Evolutionary conservation across 2,888 invertebrate species (phyloP).

Genomic region (Mesorhabditis spiculigera): DNA sequence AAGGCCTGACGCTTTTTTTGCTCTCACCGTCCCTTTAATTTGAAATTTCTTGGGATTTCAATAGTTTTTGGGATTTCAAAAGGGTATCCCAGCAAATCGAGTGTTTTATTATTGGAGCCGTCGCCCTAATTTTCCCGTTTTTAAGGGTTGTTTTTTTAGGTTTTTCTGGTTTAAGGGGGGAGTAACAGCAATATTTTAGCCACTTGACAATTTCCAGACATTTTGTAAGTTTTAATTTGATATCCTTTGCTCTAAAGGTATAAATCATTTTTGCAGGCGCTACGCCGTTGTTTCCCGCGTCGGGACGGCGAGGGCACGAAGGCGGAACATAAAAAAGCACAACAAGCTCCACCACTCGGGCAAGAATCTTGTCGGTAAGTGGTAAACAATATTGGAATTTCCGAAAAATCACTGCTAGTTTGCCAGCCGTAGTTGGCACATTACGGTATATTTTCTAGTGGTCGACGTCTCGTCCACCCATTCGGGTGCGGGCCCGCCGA

Average conservation of each 20-base stretch:
- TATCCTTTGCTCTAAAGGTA: neutral
- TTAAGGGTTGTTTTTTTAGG: too few species aligned
- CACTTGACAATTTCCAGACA: too few species aligned
- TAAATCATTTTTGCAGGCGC: neutral
- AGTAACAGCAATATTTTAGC: too few species aligned
- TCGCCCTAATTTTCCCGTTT: too few species aligned
- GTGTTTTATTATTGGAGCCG: too few species aligned
- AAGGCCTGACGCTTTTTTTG: too few species aligned
- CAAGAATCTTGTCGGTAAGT: conserved; percentile 6
- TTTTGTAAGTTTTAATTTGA: too few species aligned
- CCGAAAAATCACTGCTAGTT: neutral
- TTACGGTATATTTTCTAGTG: neutral
- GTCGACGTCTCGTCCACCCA: neutral
- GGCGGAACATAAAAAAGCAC: conserved; percentile 2
- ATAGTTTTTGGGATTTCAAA: too few species aligned
- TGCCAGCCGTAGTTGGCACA: neutral
- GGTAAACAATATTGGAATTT: neutral
- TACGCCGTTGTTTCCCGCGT: conserved; percentile 1
- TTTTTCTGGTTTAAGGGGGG: too few species aligned
- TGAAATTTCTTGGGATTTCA: too few species aligned
- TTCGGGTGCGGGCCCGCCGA: neutral
- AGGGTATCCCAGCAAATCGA: too few species aligned
- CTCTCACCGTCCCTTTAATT: too few species aligned
- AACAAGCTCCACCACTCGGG: neutral
- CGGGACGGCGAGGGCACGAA: neutral